phyloP scores from a whole-genome alignment of 2,113 vertebrate species.

The Aptenodytes patagonicus region DNA sequence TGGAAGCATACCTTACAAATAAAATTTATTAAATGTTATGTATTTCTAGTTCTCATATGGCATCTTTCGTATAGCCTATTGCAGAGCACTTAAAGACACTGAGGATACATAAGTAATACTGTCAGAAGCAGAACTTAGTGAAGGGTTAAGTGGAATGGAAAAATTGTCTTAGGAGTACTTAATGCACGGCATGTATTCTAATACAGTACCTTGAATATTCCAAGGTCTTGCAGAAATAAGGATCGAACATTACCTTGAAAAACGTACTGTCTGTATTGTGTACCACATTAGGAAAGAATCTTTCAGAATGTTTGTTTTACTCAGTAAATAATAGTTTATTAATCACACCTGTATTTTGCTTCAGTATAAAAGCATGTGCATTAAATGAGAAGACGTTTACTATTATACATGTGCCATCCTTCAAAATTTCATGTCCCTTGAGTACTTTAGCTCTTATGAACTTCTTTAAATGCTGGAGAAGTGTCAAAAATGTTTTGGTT shows the following conservation, averaged over 20 bases:
- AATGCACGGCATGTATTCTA: neutral
- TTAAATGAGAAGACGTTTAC: neutral
- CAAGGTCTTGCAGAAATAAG: neutral
- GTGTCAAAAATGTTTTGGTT: neutral
- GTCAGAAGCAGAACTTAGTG: neutral
- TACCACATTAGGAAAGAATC: neutral
- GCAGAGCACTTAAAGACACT: neutral
- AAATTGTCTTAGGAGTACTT: neutral
- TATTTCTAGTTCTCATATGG: neutral
- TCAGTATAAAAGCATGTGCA: neutral
- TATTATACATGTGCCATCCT: neutral
- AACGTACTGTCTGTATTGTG: neutral
- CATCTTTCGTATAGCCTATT: neutral
- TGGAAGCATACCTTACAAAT: neutral
- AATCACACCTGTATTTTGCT: constrained; percentile 2
- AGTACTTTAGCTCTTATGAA: neutral
- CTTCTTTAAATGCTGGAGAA: neutral
- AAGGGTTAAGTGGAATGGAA: neutral
- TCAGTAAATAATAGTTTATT: constrained; percentile 12
- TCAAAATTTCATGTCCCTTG: neutral
- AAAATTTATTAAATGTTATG: neutral
- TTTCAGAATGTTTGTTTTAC: constrained; percentile 3
- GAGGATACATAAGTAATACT: neutral
- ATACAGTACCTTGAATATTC: neutral
- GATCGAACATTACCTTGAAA: neutral